Evolutionary conservation across 2,888 invertebrate genomes (phyloP).

Genomic region (Electrophaes corylata): DNA sequence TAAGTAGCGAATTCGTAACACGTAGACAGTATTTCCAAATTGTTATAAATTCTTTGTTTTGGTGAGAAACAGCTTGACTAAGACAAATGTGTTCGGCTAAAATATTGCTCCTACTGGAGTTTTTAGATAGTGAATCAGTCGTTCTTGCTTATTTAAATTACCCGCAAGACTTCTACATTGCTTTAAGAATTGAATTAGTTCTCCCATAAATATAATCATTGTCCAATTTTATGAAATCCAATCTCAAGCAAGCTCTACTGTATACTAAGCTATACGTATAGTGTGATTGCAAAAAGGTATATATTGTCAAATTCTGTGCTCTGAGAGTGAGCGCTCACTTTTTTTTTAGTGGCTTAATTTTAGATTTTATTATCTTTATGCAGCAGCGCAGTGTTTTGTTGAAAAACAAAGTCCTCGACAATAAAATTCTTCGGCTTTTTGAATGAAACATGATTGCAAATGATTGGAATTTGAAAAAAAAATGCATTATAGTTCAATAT

Average conservation of each 20-base stretch:
- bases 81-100: neutral
- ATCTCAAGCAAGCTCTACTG: neutral
- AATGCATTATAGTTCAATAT: no score
- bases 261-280: neutral
- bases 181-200: neutral
- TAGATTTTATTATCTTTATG: no score
- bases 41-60: constrained; percentile 7
- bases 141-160: neutral
- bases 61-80: neutral
- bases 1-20: constrained; percentile 41
- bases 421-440: no score
- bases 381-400: no score
- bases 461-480: no score
- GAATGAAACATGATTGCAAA: no score
- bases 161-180: neutral
- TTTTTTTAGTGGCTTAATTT: no score
- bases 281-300: neutral
- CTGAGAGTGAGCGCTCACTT: neutral
- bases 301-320: neutral
- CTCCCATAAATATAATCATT: neutral
- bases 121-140: neutral
- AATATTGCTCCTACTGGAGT: neutral
- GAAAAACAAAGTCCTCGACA: no score
- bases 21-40: constrained; percentile 34
- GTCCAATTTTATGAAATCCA: neutral